Base-by-base conservation (phyloP, 2,888 invertebrate genomes). In the Psylliodes chrysocephalus region DNA sequence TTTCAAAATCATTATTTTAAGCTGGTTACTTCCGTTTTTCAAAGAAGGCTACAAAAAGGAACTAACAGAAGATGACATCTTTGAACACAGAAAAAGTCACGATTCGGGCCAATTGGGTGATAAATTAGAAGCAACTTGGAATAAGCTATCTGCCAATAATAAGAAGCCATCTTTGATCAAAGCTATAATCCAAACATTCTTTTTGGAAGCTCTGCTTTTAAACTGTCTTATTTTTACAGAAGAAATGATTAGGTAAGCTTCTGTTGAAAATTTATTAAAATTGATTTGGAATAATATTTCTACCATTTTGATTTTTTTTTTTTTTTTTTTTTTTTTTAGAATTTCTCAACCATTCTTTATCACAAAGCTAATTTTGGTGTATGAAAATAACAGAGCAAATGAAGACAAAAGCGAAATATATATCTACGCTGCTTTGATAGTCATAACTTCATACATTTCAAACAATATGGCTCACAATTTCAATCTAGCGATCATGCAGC, bases 401-500 rank as follows among this genome's bases (percentile, higher is more conserved):
- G 75, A 69, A 42, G 72, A 53, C 15, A 72, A 82, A 42, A 78
- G 84, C 1, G 85, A 90, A 19, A 94, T 95, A 0, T 93, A 92
- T 78, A 79, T 91, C 52, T 94, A 91, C 79, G 93, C 94, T 0
- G 86, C 84, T 0, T 89, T 89, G 2, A 89, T 94, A 30, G 87
- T 93, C 10, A 70, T 89, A 8, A 89, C 90, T 68, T 90, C 92
- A 0, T 89, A 89, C 0, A 76, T 91, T 38, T 90, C 90, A 75
- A 89, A 93, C 18, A 84, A 94, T 1, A 57, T 73, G 15, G 64
- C 59, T 2, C 80, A 98, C 83, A 93, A 93, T 0, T 95, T 93
- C 78, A 94, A 95, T 89, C 89, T 95, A 85, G 90, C 89, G 14
- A 88, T 92, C 10, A 85, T 91, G 56, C 91, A 92, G 75, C 87